A percentile compares a stretch with the other conserved stretches of the same genome.
Evolutionary conservation across 2,797 vertebrate species (phyloP).

Genomic region (Fistularia tabacaria): DNA sequence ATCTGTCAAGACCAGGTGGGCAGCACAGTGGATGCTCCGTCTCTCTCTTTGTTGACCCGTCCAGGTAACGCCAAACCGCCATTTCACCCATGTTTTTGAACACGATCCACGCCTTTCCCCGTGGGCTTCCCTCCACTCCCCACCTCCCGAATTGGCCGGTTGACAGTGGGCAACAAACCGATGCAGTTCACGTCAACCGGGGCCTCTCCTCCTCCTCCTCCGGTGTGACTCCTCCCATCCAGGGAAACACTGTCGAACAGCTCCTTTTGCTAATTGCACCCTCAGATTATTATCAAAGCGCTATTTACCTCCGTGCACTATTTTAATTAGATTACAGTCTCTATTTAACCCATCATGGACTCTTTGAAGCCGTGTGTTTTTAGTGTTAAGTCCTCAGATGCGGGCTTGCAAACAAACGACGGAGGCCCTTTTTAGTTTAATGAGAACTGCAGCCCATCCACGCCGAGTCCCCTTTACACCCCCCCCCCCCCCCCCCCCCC

Average conservation of each 20-base stretch:
- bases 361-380: conserved; percentile 93
- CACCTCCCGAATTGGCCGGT: too few relatives aligned
- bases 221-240: conserved; percentile 77
- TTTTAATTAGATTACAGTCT: conserved; percentile 99
- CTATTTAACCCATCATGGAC: conserved; percentile 99
- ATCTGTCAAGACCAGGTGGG: too few relatives aligned
- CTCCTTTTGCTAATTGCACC: conserved; percentile 91
- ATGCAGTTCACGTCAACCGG: too few relatives aligned
- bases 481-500: conserved; percentile 77
- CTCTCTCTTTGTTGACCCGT: too few relatives aligned
- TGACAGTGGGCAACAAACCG: too few relatives aligned
- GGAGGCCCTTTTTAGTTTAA: conserved; percentile 90
- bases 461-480: conserved; percentile 79
- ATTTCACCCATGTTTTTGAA: too few relatives aligned
- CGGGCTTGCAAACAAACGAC: conserved; percentile 83
- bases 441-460: conserved; percentile 88
- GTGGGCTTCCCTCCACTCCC: too few relatives aligned
- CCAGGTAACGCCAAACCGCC: too few relatives aligned
- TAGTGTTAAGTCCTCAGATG: conserved; percentile 97
- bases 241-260: conserved; percentile 79
- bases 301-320: conserved; percentile 95
- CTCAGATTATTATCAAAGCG: conserved; percentile 98
- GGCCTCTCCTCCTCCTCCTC: too few relatives aligned
- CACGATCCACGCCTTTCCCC: too few relatives aligned
- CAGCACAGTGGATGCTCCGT: too few relatives aligned